Conservation (phyloP, 2,888 invertebrate genomes). For the Chalcis sispes region DNA sequence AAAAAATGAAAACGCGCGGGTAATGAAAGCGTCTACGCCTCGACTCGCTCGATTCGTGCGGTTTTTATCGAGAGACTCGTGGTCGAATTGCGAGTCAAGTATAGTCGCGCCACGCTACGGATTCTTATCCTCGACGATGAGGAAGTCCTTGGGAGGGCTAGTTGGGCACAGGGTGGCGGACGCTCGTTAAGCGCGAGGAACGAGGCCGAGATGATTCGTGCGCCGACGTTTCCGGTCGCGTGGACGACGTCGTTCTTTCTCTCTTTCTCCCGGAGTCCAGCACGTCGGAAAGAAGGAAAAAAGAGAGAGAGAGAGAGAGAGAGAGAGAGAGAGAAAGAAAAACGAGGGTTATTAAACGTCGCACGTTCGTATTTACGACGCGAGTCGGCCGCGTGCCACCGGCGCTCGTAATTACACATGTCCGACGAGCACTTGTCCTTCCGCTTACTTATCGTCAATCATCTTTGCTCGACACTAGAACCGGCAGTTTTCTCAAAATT, state of each 20-base stretch:
- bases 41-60: too few relatives aligned
- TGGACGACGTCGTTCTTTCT: conserved; percentile 54
- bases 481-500: conserved; percentile 23
- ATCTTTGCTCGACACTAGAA: conserved; percentile 9
- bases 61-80: too few relatives aligned
- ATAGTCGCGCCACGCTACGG: too few relatives aligned
- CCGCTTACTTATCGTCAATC: conserved; percentile 46
- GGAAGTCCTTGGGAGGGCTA: too few relatives aligned
- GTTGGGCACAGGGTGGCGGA: not conserved
- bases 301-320: not conserved
- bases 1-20: too few relatives aligned
- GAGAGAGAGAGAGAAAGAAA: conserved; percentile 54
- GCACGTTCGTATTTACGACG: not conserved
- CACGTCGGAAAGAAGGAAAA: conserved; percentile 11
- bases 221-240: conserved; percentile 62
- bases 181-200: too few relatives aligned
- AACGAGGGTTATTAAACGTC: conserved; percentile 33
- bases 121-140: too few relatives aligned
- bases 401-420: conserved; percentile 42
- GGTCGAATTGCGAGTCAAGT: too few relatives aligned
- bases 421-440: conserved; percentile 41
- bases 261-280: not conserved
- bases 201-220: not conserved
- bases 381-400: conserved; percentile 33
- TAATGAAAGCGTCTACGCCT: too few relatives aligned